Conservation (phyloP, 2,113 vertebrate genomes). For the Perccottus glenii region DNA sequence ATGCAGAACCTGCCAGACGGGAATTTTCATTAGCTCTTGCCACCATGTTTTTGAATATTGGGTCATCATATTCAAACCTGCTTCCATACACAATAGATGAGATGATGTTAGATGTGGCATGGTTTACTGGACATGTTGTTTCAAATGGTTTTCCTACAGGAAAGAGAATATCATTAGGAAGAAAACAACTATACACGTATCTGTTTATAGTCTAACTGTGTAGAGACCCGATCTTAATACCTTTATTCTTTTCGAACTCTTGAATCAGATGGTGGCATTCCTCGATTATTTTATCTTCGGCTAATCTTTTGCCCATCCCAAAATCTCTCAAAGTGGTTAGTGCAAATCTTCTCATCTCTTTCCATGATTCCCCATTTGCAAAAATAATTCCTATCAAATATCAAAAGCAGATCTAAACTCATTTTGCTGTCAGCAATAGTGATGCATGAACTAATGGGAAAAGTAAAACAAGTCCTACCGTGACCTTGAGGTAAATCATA, state of each 20-base stretch:
- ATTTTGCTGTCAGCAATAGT: neutral
- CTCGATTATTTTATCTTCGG: constrained; percentile 66
- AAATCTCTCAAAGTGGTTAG: constrained; percentile 70
- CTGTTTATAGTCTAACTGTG: neutral
- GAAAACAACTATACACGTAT: no score
- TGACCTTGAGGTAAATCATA: constrained; percentile 64
- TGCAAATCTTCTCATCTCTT: constrained; percentile 72
- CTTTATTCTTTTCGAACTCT: constrained; percentile 45
- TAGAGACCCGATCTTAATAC: constrained; percentile 12
- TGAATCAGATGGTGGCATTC: constrained; percentile 59
- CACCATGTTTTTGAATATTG: constrained; percentile 58
- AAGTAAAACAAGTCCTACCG: constrained; percentile 62
- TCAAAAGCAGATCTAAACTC: neutral
- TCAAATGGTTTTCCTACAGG: constrained; percentile 69
- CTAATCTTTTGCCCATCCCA: constrained; percentile 70
- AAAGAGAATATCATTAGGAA: neutral
- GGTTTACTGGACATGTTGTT: constrained; percentile 46
- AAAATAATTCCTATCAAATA: constrained; percentile 58
- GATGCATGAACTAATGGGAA: neutral
- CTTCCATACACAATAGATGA: constrained; percentile 74
- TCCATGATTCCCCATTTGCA: constrained; percentile 70
- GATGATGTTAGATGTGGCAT: constrained; percentile 76
- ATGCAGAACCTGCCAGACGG: constrained; percentile 36
- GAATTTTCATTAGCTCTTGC: constrained; percentile 45
- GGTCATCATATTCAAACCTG: constrained; percentile 74